Base-by-base conservation (phyloP, 2,113 vertebrate genomes). In the Mustela nigripes region DNA sequence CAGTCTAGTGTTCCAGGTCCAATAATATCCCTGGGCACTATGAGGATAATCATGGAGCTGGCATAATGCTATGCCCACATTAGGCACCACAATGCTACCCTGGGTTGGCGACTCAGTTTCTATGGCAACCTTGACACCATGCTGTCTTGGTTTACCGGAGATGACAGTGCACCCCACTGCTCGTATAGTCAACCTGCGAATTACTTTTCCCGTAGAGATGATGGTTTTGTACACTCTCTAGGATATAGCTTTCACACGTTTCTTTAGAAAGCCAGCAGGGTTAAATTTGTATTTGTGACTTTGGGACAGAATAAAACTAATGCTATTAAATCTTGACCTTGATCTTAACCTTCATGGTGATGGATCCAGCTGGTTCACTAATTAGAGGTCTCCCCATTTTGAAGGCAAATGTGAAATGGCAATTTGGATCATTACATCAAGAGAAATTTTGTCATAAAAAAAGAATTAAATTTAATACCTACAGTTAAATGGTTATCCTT, bases 291-390 rank as follows among this genome's bases (percentile, higher is more conserved):
- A 89, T 90, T 81, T 94, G 84, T 95, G 58, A 58, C 67, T 94
- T 96, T 97, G 96, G 92, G 95, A 97, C 67, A 90, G 58, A 97
- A 85, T 86, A 48, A 95, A 87, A 97, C n/a, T 62, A 96, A 88
- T 73, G 65, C 14, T 93, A 76, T 95, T 96, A 80, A 97, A n/a
- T 11, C 58, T 45, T 76, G 87, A 95, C 71, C 63, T 98, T 97
- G 91, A 94, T 92, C 86, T 95, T 97, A 94, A 95, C 56, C 33
- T 96, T 96, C 39, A 50, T 48, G 18, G 36, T 96, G 62, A 94
- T 19, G 78, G 73, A 97, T 50, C 19, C 69, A 96, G 67, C n/a
- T 21, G 79, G 78, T 79, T 76, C 26, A 76, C 39, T 96, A 67
- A 84, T 4, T 94, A 45, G 60, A 96, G 50, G 21, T 95, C 33